These are phyloP conservation scores for Euphydryas editha DNA, from an alignment of 2,888 invertebrate species.

Conservation along the genomic window DNA sequence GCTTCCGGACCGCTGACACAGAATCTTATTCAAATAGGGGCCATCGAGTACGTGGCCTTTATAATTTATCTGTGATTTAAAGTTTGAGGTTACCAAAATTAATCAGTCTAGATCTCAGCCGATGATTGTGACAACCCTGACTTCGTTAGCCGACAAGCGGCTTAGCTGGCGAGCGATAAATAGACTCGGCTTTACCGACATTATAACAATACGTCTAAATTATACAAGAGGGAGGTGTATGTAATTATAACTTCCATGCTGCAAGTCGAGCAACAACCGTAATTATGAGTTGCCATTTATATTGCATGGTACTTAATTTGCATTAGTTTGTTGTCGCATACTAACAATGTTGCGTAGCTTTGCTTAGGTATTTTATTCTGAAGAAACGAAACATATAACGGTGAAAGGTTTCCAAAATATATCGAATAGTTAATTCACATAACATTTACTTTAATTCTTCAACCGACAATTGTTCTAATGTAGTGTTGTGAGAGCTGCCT, in stretches of 20 bases:
- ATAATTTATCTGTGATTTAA: too few relatives aligned
- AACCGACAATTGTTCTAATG: too few relatives aligned
- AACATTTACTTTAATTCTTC: too few relatives aligned
- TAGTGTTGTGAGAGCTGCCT: too few relatives aligned
- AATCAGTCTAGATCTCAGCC: background rate
- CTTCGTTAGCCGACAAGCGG: background rate
- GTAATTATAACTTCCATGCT: conserved; percentile 35
- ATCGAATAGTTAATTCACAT: too few relatives aligned
- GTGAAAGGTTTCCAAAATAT: too few relatives aligned
- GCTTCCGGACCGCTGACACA: too few relatives aligned
- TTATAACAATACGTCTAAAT: conserved; percentile 20
- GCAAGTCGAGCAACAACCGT: conserved; percentile 23
- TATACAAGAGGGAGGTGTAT: conserved; percentile 22
- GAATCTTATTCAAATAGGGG: too few relatives aligned
- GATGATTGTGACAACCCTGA: conserved; percentile 3
- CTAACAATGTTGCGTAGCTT: background rate
- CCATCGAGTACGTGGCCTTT: too few relatives aligned
- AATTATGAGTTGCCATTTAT: conserved; percentile 25
- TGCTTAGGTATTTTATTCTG: background rate
- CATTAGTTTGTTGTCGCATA: background rate
- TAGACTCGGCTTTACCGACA: background rate
- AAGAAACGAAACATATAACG: too few relatives aligned
- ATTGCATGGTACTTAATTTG: background rate
- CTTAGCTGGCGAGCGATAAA: background rate
- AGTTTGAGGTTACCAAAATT: background rate